These are phyloP conservation scores for Mya arenaria DNA, from an alignment of 1,140 invertebrate genomes.

Conservation along the genomic window DNA sequence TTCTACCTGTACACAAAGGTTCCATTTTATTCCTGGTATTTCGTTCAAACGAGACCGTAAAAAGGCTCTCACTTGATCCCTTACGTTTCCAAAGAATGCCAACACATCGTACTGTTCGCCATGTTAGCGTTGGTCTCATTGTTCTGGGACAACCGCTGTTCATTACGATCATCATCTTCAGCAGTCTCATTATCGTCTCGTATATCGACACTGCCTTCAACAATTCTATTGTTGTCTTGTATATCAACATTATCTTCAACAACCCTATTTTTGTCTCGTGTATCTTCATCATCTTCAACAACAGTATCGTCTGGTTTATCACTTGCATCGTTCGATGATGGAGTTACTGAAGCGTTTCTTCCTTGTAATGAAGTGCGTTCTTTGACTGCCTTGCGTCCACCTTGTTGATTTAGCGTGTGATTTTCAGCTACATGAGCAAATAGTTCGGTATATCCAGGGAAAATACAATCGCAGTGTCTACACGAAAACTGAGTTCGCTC, in stretches of 20 bases:
- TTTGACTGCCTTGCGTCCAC: not conserved
- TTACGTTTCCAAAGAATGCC: slow-evolving; percentile 11
- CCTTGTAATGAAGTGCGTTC: too few species aligned
- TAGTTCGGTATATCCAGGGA: not conserved
- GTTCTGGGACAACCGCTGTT: too few species aligned
- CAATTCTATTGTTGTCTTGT: too few species aligned
- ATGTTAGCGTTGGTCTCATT: not conserved
- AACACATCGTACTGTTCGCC: not conserved
- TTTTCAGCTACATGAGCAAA: not conserved
- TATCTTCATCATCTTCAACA: too few species aligned
- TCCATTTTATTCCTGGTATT: not conserved
- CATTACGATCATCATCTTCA: too few species aligned
- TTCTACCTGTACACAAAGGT: slow-evolving; percentile 8
- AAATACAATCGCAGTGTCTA: not conserved
- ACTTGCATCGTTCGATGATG: too few species aligned
- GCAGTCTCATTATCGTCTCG: too few species aligned
- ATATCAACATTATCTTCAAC: too few species aligned
- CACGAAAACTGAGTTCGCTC: not conserved
- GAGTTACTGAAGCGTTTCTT: too few species aligned
- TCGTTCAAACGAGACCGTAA: not conserved
- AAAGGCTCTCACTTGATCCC: slow-evolving; percentile 7
- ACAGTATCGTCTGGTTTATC: too few species aligned
- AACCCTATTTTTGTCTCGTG: too few species aligned
- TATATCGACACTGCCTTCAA: too few species aligned
- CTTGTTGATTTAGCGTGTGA: not conserved